Evolutionary conservation across 2,113 vertebrate genomes (phyloP), one percentile per base, ranked within the genome.

Genomic region (Heterochromis multidens): DNA sequence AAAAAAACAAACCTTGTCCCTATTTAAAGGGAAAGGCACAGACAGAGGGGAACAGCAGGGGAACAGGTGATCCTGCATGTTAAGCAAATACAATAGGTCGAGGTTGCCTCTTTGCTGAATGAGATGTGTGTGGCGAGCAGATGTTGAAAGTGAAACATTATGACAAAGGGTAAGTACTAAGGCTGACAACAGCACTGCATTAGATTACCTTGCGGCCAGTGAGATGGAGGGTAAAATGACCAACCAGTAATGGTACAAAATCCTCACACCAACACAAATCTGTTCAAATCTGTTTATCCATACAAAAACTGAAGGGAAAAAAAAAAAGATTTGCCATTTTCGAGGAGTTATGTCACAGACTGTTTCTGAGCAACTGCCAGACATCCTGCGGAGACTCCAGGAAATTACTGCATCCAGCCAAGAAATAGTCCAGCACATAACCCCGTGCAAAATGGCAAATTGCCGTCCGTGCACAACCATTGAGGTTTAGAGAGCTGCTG

Each of bases 31-130:
- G 29, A 79, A 70, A 86, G 29, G 12, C 46, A 12, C 16, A 43
- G 40, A 46, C 2, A 9, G 54, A 5, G 60, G 6, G 43, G 13
- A 80, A 74, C 83, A 63, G 87, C 63, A 37, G 80, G 43, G 19
- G 58, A 87, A 70, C 85, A 80, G 23, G 43, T 77, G 84, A 87
- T 81, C 61, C 46, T 77, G 57, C 83, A 77, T 67, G 81, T 83
- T 58, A 79, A 85, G 77, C 76, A 76, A 74, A 74, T 31, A 74
- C 43, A 80, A 62, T 35, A 9, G 79, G 67, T 89, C 88, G 87
- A 87, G 63, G 83, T 79, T 62, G 80, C 59, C 80, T 54, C 78
- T 57, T 77, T 62, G 63, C 65, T 83, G 77, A 85, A 81, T 49
- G 52, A 62, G 43, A 17, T 54, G 49, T 79, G 78, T 14, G 40